phyloP scores from a whole-genome alignment of 2,888 invertebrate species.

The Ditula angustiorana region DNA sequence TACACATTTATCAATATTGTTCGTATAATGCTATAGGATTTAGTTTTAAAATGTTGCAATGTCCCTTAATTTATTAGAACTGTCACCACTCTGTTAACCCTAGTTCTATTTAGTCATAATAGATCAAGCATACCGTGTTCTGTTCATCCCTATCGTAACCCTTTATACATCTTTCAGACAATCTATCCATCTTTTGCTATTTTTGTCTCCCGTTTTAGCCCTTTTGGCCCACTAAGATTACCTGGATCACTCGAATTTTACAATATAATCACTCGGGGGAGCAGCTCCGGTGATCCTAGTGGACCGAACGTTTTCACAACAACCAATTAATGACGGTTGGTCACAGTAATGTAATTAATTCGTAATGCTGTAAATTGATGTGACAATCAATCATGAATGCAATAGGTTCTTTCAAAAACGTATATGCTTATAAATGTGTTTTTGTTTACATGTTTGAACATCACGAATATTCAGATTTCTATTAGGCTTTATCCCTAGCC shows the following conservation, averaged over 20 bases:
- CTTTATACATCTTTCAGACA: neutral
- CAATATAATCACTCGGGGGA: neutral
- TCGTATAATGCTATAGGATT: no score
- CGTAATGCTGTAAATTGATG: neutral
- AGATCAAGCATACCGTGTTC: neutral
- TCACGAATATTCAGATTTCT: no score
- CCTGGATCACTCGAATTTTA: neutral
- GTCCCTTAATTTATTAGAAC: no score
- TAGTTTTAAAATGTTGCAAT: no score
- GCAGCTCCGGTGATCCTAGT: neutral
- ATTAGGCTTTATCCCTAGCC: no score
- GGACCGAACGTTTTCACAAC: neutral
- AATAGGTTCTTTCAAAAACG: no score
- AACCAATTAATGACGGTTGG: neutral
- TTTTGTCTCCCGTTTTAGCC: neutral
- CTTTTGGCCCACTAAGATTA: neutral
- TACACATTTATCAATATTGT: no score
- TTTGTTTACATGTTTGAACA: no score
- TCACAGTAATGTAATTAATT: neutral
- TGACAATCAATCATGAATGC: neutral
- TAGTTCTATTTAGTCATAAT: neutral
- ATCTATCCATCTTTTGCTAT: constrained; percentile 8
- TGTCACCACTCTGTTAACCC: no score
- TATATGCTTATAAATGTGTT: no score
- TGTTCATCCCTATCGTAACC: neutral